These are phyloP conservation scores for Drosophila sp. DNA, from an alignment of 1,140 invertebrate species.

Conservation along the genomic window DNA sequence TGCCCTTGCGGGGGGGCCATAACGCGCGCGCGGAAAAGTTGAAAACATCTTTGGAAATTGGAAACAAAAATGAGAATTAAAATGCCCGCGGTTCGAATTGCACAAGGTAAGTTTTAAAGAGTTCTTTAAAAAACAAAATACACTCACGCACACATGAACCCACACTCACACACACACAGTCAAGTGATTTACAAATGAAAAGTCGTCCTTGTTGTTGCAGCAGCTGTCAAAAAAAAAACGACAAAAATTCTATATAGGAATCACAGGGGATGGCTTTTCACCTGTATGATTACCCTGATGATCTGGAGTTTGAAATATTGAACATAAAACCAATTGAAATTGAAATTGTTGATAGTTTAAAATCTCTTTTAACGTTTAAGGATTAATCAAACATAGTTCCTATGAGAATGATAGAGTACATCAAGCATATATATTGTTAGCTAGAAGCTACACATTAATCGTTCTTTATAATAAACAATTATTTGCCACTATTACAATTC, in stretches of 20 bases:
- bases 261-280: background rate
- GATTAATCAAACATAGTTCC: background rate
- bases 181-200: background rate
- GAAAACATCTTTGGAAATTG: slow-evolving; percentile 71
- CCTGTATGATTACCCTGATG: slow-evolving; percentile 6
- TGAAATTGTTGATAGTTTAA: background rate
- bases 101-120: slow-evolving; percentile 89
- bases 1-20: slow-evolving; percentile 55
- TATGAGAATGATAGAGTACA: no score
- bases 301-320: background rate
- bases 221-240: background rate
- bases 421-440: no score
- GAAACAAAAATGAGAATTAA: slow-evolving; percentile 95
- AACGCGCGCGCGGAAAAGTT: slow-evolving; percentile 56
- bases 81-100: slow-evolving; percentile 96
- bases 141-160: background rate
- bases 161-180: background rate
- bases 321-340: background rate
- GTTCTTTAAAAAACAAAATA: background rate
- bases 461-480: no score
- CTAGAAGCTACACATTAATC: no score
- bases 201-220: background rate
- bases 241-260: background rate
- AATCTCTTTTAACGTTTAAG: background rate
- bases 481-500: no score